phyloP scores from a whole-genome alignment of 2,888 invertebrate species.

The Pterostichus niger region DNA sequence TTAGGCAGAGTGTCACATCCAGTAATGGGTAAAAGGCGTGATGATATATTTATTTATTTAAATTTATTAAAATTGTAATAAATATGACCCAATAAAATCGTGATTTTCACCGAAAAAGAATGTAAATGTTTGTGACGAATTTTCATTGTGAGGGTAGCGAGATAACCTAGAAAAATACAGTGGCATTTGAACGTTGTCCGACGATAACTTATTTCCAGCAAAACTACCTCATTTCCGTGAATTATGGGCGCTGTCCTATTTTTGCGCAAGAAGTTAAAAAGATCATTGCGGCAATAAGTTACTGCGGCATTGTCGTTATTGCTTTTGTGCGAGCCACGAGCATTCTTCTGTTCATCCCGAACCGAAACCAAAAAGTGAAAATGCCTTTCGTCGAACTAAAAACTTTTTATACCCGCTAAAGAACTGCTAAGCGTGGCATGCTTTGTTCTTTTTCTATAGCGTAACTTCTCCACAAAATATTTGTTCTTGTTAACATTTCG shows the following conservation, averaged over 20 bases:
- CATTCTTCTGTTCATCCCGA: conserved; percentile 51
- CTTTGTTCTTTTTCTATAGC: no score
- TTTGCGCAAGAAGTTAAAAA: conserved; percentile 66
- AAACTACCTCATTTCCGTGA: conserved; percentile 65
- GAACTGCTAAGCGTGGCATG: no score
- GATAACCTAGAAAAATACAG: conserved; percentile 28
- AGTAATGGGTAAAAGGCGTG: no score
- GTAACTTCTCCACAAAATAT: no score
- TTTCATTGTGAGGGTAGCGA: not conserved
- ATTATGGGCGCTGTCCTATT: conserved; percentile 66
- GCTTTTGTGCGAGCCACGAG: conserved; percentile 53
- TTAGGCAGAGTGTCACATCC: no score
- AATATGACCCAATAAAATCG: not conserved
- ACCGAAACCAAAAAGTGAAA: conserved; percentile 61
- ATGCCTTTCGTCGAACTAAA: conserved; percentile 41
- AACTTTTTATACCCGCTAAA: not conserved
- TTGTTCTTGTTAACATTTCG: no score
- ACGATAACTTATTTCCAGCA: conserved; percentile 47
- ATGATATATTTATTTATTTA: no score
- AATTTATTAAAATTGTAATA: no score
- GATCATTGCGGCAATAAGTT: conserved; percentile 67
- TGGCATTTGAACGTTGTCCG: conserved; percentile 18
- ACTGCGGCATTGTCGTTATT: conserved; percentile 66
- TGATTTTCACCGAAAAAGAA: not conserved
- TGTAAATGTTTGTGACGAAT: not conserved